Conservation (phyloP, 2,797 vertebrate genomes). For the Mormyrops attenuatus region DNA sequence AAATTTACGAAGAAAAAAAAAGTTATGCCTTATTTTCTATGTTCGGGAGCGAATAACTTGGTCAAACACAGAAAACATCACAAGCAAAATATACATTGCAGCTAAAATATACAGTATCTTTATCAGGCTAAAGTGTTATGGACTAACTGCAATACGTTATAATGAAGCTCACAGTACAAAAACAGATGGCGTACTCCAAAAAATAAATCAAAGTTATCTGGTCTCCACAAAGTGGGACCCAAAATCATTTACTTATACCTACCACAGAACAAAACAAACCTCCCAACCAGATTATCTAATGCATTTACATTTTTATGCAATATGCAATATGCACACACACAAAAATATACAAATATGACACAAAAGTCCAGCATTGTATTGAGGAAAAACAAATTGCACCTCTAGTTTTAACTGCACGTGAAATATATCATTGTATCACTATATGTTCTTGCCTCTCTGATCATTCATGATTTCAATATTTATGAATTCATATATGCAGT, state of each 20-base stretch:
- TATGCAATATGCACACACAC: not conserved
- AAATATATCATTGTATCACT: not conserved
- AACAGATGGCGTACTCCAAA: not conserved
- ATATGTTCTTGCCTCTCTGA: not conserved
- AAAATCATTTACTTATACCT: not conserved
- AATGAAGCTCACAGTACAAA: not conserved
- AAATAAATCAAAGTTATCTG: not conserved
- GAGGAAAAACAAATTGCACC: not conserved
- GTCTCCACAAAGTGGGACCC: not conserved
- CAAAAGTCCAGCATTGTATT: not conserved
- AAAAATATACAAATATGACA: not conserved
- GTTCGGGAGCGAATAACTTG: not conserved
- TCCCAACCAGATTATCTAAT: not conserved
- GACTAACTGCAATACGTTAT: not conserved
- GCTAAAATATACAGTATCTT: not conserved
- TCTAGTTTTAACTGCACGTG: not conserved
- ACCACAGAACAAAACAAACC: not conserved
- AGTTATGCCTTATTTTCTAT: not conserved
- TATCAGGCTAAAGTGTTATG: not conserved
- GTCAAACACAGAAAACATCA: not conserved
- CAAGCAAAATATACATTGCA: not conserved
- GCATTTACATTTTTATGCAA: not conserved
- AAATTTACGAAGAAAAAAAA: not conserved
- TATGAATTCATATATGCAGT: not conserved
- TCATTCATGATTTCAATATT: not conserved